Evolutionary conservation across 2,888 invertebrate species (phyloP), one percentile per base, ranked within the genome.

Genomic region (Taenaris catops): DNA sequence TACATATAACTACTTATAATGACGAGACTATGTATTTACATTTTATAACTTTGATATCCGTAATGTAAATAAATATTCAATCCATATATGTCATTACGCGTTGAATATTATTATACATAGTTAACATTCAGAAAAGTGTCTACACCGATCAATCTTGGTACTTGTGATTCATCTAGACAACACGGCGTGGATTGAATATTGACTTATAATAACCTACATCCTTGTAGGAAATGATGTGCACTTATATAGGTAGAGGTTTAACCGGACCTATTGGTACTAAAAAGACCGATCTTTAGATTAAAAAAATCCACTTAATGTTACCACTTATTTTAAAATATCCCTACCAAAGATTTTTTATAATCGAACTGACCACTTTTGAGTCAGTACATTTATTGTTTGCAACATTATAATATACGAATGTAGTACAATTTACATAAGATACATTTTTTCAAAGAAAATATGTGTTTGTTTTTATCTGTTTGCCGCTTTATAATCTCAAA

Each of bases 161-260:
- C 31, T 43, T 41, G 40, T 44, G 40, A 46, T 43, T 46, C 46
- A 46, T 40, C 46, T 41, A 18, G 32, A 33, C 38, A 34, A 25
- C 41, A 28, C 12, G 24, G 34, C 46, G 46, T 46, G 44, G 34
- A 35, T 28, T 33, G 41, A 46, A 42, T 44, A 46, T 38, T 36
- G 40, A 43, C 34, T 40, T 41, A 44, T 45, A 35, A 46, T 40
- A 41, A 44, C 38, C 43, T 42, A 38, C 43, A 51, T 47, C 51
- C 47, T 47, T 39, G 44, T 46, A 37, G 46, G 48, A 48, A 43
- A 51, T 44, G 25, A 43, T 46, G 35, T 38, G 36, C 39, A 28
- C 10, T 36, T 36, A 16, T 26, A 24, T 32, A 25, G 32, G 25
- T 18, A 33, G 7, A 11, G 6, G 7, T 27, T 31, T 12, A 32